Evolutionary conservation across 2,888 invertebrate genomes (phyloP), one percentile per base, ranked within the genome.

Genomic region (Drepanosiphum platanoidis): DNA sequence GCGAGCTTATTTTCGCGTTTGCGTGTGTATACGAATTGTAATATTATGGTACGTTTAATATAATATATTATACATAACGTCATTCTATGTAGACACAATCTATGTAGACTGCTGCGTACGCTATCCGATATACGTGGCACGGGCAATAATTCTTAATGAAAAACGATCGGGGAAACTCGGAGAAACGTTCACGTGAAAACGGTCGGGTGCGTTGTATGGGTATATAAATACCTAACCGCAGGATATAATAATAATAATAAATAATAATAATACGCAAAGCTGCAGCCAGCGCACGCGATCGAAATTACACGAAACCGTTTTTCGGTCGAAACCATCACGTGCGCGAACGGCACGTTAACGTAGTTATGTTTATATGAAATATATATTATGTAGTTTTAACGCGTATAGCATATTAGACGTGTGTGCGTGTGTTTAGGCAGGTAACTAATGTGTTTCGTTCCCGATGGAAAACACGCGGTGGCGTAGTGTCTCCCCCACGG

Each of bases 141-240:
- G 27, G 58, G 52, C 36, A 15, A 58, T 77, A 77, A 77, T 61
- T 77, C 58, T 36, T 18, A 27, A 61, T 61, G 75, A 77, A 77
- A 77, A 77, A 77, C 58, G 58, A 77, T 77, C 27, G 58, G 58
- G n/a, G 58, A 61, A 36, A 77, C 58, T 58, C 27, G 9, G 13
- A 8, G 58, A 58, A 7, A 75, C 15, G 36, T 36, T 13, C 15
- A 27, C 58, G 27, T 58, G 75, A 61, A 74, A 77, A 77, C 36
- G 30, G 15, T 30, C 32, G 11, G 46, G 15, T 18, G 2, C 52
- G 52, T 3, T 18, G 39, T n/a, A n/a, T 39, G 39, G 52, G 18
- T 22, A n/a, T n/a, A n/a, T n/a, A n/a, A n/a, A n/a, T n/a, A 52
- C 52, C 52, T 52, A 22, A 52, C 3, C 46, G 2, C 52, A 18